Evolutionary conservation across 2,888 invertebrate species (phyloP).

Genomic region (Rotaria macrura): DNA sequence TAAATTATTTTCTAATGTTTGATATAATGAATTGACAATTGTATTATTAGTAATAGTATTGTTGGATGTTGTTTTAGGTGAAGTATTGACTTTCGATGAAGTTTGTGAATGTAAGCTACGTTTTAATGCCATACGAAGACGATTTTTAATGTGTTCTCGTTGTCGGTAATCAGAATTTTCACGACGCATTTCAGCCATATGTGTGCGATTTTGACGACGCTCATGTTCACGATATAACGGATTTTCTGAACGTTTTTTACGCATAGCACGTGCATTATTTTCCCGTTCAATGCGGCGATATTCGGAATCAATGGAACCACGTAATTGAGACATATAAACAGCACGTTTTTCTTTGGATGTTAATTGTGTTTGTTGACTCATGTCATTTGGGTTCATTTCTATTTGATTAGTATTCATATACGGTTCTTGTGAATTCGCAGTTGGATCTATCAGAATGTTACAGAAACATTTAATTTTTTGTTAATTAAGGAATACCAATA

Average conservation of each 20-base stretch:
- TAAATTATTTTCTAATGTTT: constrained; percentile 19
- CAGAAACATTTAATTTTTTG: no score
- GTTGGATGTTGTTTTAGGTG: background rate
- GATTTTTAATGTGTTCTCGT: background rate
- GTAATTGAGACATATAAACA: background rate
- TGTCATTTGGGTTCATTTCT: background rate
- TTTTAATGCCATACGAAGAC: background rate
- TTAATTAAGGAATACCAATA: no score
- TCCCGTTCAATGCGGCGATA: constrained; percentile 20
- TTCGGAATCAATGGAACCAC: background rate
- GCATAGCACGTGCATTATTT: constrained; percentile 2
- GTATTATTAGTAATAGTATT: background rate
- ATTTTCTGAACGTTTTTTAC: background rate
- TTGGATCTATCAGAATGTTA: no score
- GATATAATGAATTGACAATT: background rate
- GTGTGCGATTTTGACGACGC: background rate
- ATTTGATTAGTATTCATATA: no score
- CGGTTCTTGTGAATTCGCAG: no score
- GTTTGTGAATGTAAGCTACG: background rate
- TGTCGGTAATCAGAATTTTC: background rate
- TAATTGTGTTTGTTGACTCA: background rate
- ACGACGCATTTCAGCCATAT: background rate
- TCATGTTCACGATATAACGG: background rate
- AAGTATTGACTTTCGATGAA: background rate
- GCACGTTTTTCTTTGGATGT: background rate